Conservation (phyloP, 2,797 vertebrate genomes). For the Luscinia luscinia region DNA sequence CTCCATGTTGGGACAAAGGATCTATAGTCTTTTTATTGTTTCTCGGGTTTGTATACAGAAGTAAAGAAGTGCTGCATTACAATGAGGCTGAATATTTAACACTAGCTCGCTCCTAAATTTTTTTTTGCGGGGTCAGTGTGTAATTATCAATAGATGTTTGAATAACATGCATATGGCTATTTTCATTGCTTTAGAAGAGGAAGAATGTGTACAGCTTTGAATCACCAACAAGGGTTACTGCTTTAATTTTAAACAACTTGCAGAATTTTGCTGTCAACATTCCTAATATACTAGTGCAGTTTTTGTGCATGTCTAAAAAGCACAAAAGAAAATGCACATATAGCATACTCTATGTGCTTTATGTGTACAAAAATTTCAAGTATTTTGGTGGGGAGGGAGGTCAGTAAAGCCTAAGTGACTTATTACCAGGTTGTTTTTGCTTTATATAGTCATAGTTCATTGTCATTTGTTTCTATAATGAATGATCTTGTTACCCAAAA, state of each 20-base stretch:
- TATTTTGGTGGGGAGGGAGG: not conserved
- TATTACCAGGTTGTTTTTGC: constrained; percentile 52
- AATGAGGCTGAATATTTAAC: not conserved
- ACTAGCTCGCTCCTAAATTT: not conserved
- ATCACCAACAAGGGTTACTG: not conserved
- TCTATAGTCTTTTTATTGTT: not conserved
- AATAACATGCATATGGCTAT: not conserved
- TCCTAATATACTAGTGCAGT: not conserved
- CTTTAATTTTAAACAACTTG: not conserved
- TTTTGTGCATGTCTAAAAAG: not conserved
- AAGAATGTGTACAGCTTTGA: not conserved
- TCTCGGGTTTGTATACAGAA: not conserved
- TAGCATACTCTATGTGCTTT: not conserved
- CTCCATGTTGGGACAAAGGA: not conserved
- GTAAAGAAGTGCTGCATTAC: not conserved
- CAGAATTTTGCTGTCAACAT: not conserved
- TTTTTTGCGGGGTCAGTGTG: not conserved
- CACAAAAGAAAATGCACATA: not conserved
- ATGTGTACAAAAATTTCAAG: not conserved
- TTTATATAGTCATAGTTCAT: not conserved
- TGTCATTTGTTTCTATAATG: not conserved
- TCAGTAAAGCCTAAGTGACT: not conserved
- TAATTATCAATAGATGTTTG: not conserved
- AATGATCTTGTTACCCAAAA: constrained; percentile 44
- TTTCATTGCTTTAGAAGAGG: not conserved